These are phyloP conservation scores for Burhinus bistriatus DNA, from an alignment of 2,113 vertebrate genomes.

Conservation along the genomic window DNA sequence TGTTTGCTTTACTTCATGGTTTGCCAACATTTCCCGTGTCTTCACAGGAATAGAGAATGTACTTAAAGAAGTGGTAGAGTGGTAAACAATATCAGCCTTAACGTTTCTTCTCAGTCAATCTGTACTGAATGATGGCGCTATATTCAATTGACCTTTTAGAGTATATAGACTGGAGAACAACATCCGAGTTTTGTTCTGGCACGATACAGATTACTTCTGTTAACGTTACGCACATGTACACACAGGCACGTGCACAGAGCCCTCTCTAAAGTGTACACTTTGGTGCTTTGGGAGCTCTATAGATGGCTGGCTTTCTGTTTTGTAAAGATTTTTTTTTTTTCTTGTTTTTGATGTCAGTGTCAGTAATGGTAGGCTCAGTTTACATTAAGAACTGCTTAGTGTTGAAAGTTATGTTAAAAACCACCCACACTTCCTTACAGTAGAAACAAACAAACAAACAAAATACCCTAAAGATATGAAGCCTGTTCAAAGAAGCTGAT, in stretches of 20 bases:
- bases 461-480: constrained; percentile 29
- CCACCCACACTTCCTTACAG: constrained; percentile 34
- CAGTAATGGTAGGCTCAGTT: not conserved
- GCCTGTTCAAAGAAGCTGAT: constrained; percentile 49
- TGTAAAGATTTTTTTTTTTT: not conserved
- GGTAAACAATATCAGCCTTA: not conserved
- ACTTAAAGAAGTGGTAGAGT: not conserved
- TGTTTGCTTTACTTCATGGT: not conserved
- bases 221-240: not conserved
- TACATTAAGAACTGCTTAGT: not conserved
- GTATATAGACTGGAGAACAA: not conserved
- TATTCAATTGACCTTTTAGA: not conserved
- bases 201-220: not conserved
- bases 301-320: not conserved
- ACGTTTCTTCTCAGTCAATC: not conserved
- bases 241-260: not conserved
- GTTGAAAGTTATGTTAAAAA: not conserved
- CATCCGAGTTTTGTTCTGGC: not conserved
- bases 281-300: not conserved
- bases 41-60: not conserved
- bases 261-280: not conserved
- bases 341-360: not conserved
- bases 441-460: constrained; percentile 41
- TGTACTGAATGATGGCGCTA: not conserved
- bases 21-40: not conserved